Evolutionary conservation across 2,888 invertebrate genomes (phyloP), one percentile per base, ranked within the genome.

Genomic region (Oxyteleia sp.): DNA sequence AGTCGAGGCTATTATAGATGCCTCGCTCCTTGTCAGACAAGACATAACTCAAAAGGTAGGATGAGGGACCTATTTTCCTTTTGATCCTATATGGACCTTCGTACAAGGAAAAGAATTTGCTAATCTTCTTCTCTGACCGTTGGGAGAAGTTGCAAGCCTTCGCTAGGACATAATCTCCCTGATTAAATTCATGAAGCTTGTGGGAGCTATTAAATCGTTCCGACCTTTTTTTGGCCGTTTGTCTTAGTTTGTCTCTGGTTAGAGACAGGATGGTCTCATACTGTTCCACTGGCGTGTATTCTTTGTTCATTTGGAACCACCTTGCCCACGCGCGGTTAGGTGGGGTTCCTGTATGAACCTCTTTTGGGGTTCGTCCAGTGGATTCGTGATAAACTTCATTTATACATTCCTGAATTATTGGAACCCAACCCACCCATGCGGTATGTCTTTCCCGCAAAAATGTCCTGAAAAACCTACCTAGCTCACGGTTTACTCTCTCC

Each of bases 51-150:
- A 81, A 11, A 0, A 68, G 1, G 29, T 71, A 81, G 0, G 72
- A 49, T 0, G 51, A 16, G 0, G 11, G 0, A 4, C 55, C 49
- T 4, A 68, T 32, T 8, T 68, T 55, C 11, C 63, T 47, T 2
- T 45, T 51, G 4, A 74, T 69, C 0, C 8, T 4, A 15, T 84
- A 84, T 0, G 82, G 79, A 0, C 82, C 82, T 38, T 84, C 84
- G n/a, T 79, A 79, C 0, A 84, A 10, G 0, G 81, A 29, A 29
- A 84, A 47, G n/a, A 85, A 84, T 16, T 85, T 85, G 0, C 68
- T 57, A 0, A 51, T 53, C 0, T 57, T 61, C 11, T 84, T 68
- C 0, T 55, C 18, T 2, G 13, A 0, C 0, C 53, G 49, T 7
- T 74, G 20, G 0, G 74, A 82, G 0, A 72, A 43, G 18, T 85